A percentile compares a stretch with the other conserved stretches of the same genome.
Conservation (phyloP, 2,113 vertebrate species). For the Tetrax tetrax region DNA sequence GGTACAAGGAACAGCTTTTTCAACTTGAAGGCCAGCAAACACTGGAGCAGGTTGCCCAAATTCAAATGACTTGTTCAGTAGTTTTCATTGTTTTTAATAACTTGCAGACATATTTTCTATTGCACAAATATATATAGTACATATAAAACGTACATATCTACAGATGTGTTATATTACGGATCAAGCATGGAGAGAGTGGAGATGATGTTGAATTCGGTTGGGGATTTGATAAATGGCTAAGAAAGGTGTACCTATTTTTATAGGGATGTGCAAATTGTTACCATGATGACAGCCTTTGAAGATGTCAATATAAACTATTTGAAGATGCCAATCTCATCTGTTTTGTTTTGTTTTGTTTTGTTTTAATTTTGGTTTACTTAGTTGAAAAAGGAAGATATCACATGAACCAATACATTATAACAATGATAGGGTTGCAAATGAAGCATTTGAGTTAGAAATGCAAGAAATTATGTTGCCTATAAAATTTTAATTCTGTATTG, state of each 20-base stretch:
- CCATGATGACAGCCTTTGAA: not conserved
- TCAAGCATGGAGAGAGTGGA: not conserved
- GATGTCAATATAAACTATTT: not conserved
- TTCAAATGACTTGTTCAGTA: not conserved
- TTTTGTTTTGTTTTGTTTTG: not conserved
- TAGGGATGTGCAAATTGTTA: not conserved
- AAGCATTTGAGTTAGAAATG: not conserved
- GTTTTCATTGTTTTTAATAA: not conserved
- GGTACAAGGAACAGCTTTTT: not conserved
- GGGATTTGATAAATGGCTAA: not conserved
- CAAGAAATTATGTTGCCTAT: constrained; percentile 29
- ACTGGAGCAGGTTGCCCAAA: not conserved
- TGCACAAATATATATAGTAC: not conserved
- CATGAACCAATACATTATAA: not conserved
- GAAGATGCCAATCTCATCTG: not conserved
- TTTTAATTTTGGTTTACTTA: not conserved
- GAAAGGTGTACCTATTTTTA: not conserved
- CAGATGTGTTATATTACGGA: not conserved
- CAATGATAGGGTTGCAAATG: not conserved
- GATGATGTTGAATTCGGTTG: not conserved
- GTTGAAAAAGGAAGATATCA: not conserved
- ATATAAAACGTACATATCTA: not conserved
- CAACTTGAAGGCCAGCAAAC: not conserved
- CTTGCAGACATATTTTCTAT: not conserved
- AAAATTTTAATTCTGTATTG: constrained; percentile 48